Evolutionary conservation across 2,113 vertebrate species (phyloP).

Genomic region (Halichoeres trimaculatus): DNA sequence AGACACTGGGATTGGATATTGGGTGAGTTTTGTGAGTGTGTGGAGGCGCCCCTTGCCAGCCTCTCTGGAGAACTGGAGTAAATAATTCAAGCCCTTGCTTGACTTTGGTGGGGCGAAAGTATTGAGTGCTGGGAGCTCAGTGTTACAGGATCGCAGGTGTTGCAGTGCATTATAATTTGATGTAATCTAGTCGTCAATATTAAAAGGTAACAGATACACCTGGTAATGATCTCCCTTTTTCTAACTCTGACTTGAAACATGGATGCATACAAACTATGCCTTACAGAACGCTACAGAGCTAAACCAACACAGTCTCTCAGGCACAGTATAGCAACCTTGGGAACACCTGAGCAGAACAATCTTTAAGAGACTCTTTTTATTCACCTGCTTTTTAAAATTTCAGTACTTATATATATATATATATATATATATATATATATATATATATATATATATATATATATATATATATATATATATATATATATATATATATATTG

Average conservation of each 20-base stretch:
- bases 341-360: background rate
- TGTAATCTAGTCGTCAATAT: constrained; percentile 22
- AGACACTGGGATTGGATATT: constrained; percentile 8
- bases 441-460: too few species aligned
- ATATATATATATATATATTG: background rate
- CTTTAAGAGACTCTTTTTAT: background rate
- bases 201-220: constrained; percentile 9
- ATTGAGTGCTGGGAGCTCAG: constrained; percentile 11
- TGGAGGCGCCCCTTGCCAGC: constrained; percentile 11
- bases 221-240: background rate
- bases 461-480: too few species aligned
- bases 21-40: constrained; percentile 21
- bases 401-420: too few species aligned
- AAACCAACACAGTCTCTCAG: too few species aligned
- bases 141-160: constrained; percentile 25
- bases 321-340: background rate
- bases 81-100: constrained; percentile 62
- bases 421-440: too few species aligned
- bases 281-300: background rate
- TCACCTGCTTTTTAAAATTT: background rate
- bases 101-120: constrained; percentile 31
- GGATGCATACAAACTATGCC: background rate
- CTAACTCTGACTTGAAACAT: background rate
- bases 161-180: constrained; percentile 28
- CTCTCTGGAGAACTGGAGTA: constrained; percentile 45